Conservation (phyloP, 2,113 vertebrate genomes). For the Bagarius yarrelli region DNA sequence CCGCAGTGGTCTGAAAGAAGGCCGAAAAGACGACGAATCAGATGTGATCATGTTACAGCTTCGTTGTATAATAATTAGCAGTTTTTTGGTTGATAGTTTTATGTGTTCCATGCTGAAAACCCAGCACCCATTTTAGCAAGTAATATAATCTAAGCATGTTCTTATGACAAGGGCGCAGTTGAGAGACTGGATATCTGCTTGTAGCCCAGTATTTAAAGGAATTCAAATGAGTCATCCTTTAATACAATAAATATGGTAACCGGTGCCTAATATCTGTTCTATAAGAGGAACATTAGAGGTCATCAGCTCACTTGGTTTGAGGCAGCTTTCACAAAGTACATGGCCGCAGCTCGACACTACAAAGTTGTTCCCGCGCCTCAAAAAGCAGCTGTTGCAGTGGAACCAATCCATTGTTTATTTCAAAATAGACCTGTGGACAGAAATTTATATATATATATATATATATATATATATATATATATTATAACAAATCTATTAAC, state of each 20-base stretch:
- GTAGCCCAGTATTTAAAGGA: too few relatives aligned
- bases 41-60: background rate
- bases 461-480: too few relatives aligned
- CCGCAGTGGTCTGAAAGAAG: conserved; percentile 74
- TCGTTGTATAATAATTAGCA: too few relatives aligned
- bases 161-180: too few relatives aligned
- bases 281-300: background rate
- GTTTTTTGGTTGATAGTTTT: too few relatives aligned
- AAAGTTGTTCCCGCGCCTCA: conserved; percentile 67
- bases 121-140: too few relatives aligned
- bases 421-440: background rate
- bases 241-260: background rate
- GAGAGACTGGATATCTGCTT: too few relatives aligned
- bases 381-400: conserved; percentile 83
- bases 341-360: conserved; percentile 82
- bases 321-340: conserved; percentile 78
- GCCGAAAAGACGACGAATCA: conserved; percentile 10
- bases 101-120: too few relatives aligned
- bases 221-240: background rate
- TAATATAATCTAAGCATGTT: too few relatives aligned
- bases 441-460: too few relatives aligned
- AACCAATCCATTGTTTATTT: conserved; percentile 80
- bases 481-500: too few relatives aligned
- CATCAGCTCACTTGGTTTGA: conserved; percentile 68
- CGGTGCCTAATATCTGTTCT: background rate